These are phyloP conservation scores for Falco biarmicus DNA, from an alignment of 2,797 vertebrate species.

Conservation along the genomic window DNA sequence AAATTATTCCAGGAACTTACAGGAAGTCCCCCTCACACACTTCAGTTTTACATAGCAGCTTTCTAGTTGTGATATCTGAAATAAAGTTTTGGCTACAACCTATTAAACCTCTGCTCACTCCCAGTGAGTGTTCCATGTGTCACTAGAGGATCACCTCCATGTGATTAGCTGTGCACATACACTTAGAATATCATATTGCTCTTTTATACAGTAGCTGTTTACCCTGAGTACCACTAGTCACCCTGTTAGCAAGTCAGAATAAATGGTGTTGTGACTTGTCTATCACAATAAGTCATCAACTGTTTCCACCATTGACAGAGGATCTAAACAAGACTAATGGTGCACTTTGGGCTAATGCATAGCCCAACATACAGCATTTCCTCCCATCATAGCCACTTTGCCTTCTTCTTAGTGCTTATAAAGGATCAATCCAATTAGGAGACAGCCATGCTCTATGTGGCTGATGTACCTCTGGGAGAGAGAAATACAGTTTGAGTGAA, in stretches of 20 bases:
- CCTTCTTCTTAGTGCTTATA: background rate
- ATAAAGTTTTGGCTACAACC: slow-evolving; percentile 5
- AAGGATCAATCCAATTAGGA: background rate
- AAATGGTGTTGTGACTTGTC: background rate
- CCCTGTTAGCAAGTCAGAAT: background rate
- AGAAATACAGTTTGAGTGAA: background rate
- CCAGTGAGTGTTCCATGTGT: background rate
- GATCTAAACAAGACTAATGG: background rate
- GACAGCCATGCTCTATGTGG: background rate
- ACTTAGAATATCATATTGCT: background rate
- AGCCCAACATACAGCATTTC: background rate
- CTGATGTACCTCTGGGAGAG: background rate
- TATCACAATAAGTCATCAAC: background rate
- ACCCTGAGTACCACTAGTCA: background rate
- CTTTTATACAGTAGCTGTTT: background rate
- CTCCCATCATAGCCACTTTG: background rate
- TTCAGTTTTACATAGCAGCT: slow-evolving; percentile 9
- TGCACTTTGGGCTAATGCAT: background rate
- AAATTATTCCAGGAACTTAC: slow-evolving; percentile 34
- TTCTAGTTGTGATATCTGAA: background rate
- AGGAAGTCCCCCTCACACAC: slow-evolving; percentile 52
- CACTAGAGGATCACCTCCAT: background rate
- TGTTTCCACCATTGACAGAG: background rate
- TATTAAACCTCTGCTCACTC: background rate
- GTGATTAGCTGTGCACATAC: background rate